phyloP scores from a whole-genome alignment of 2,113 vertebrate species.

The Psittacus erithacus region DNA sequence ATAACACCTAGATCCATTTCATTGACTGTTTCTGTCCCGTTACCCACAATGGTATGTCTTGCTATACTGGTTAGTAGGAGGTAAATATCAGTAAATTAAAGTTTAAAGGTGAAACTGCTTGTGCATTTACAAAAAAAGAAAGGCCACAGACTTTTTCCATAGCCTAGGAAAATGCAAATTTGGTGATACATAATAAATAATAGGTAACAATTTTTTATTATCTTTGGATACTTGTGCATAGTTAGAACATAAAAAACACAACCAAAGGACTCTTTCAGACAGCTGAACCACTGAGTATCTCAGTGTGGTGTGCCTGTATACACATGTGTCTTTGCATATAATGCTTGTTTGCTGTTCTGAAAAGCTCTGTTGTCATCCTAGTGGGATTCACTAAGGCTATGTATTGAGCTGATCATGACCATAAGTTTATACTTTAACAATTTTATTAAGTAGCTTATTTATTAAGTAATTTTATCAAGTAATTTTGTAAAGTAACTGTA shows the following conservation, averaged over 20 bases:
- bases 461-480: too few relatives aligned
- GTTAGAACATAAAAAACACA: neutral
- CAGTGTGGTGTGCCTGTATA: neutral
- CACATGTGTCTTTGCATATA: neutral
- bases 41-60: neutral
- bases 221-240: neutral
- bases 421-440: neutral
- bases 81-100: neutral
- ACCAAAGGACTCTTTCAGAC: neutral
- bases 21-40: too few relatives aligned
- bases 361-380: neutral
- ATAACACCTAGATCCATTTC: too few relatives aligned
- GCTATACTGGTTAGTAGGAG: neutral
- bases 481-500: neutral
- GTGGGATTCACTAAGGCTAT: accelerated
- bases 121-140: neutral
- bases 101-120: neutral
- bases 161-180: neutral
- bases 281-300: neutral
- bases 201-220: neutral
- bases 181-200: neutral
- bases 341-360: neutral
- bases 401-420: neutral
- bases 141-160: neutral
- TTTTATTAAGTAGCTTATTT: too few relatives aligned